phyloP scores from a whole-genome alignment of 1,140 invertebrate genomes.

The Ericerus pela region DNA sequence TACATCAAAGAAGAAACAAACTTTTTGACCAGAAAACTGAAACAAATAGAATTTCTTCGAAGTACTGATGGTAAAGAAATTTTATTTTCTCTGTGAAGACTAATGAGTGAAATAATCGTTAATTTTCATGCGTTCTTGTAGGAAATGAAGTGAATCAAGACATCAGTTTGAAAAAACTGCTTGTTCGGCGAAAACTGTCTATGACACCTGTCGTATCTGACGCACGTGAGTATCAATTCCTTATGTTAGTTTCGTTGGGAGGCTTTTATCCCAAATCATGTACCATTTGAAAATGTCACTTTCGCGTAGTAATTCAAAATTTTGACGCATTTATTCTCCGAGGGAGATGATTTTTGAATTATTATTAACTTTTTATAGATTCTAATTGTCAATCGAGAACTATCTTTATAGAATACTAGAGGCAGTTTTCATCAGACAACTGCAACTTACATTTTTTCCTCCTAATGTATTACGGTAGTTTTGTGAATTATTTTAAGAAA shows the following conservation, averaged over 20 bases:
- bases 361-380: neutral
- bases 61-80: neutral
- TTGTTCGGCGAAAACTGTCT: too few relatives aligned
- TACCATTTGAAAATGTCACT: neutral
- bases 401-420: too few relatives aligned
- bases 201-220: too few relatives aligned
- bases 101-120: too few relatives aligned
- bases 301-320: neutral
- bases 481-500: too few relatives aligned
- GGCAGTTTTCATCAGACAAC: too few relatives aligned
- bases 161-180: neutral
- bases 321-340: neutral
- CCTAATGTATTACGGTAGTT: too few relatives aligned
- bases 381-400: too few relatives aligned
- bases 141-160: neutral
- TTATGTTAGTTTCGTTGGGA: neutral
- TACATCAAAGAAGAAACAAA: conserved; percentile 2
- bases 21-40: neutral
- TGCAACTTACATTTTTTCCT: too few relatives aligned
- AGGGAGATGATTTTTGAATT: neutral
- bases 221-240: too few relatives aligned
- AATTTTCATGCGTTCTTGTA: neutral
- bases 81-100: too few relatives aligned
- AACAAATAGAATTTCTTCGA: neutral
- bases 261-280: neutral